A percentile compares a stretch with the other conserved stretches of the same genome.
phyloP scores from a whole-genome alignment of 1,140 invertebrate species.

The Eriocheir sinensis region DNA sequence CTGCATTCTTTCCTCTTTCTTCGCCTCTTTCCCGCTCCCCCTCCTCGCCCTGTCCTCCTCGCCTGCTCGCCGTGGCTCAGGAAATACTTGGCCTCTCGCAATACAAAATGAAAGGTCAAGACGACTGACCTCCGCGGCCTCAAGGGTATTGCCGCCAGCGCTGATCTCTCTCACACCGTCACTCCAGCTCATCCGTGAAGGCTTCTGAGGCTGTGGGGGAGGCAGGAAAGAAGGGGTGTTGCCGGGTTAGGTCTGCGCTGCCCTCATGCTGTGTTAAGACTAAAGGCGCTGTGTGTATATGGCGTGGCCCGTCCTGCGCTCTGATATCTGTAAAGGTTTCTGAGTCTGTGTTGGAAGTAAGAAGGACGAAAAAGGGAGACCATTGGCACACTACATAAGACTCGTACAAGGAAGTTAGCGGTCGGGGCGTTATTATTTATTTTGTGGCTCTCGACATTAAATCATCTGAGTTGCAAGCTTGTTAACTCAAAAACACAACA shows the following conservation, averaged over 20 bases:
- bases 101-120: slow-evolving; percentile 36
- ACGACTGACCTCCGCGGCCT: not conserved
- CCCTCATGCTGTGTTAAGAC: too few species aligned
- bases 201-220: not conserved
- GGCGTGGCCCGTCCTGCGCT: too few species aligned
- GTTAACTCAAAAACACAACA: too few species aligned
- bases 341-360: too few species aligned
- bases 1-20: not conserved
- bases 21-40: not conserved
- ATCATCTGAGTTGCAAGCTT: too few species aligned
- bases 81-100: not conserved
- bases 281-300: too few species aligned
- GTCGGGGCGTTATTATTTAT: too few species aligned
- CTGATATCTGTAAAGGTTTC: too few species aligned
- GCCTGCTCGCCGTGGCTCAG: not conserved
- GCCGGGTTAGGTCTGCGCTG: not conserved
- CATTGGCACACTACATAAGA: too few species aligned
- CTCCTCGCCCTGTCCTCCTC: not conserved
- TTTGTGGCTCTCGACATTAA: too few species aligned
- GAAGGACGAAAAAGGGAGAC: too few species aligned
- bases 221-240: not conserved
- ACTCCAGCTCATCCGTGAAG: not conserved
- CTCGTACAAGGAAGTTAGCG: too few species aligned
- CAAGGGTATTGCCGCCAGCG: not conserved
- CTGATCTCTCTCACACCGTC: not conserved